phyloP scores from a whole-genome alignment of 2,113 vertebrate genomes.

The Sinocyclocheilus anshuiensis region DNA sequence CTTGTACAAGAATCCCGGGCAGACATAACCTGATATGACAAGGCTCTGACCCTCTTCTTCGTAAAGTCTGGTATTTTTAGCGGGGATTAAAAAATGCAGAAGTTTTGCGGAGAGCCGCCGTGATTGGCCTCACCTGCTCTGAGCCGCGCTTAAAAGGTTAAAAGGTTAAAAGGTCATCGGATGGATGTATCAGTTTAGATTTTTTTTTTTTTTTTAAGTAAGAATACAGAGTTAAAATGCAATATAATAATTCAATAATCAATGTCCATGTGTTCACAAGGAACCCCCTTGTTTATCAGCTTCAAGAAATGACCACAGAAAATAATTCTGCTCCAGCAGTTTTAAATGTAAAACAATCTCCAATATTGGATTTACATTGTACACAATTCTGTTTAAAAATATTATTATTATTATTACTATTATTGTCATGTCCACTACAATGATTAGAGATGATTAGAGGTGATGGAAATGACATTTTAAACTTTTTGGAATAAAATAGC shows the following conservation, averaged over 20 bases:
- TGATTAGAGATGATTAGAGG: background rate
- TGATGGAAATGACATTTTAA: background rate
- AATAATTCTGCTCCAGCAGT: background rate
- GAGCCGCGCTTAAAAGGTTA: background rate
- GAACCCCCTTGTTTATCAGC: background rate
- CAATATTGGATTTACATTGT: no score
- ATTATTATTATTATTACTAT: background rate
- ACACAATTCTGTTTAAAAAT: no score
- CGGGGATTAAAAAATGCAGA: slow-evolving; percentile 34
- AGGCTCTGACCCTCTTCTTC: slow-evolving; percentile 53
- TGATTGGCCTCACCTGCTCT: slow-evolving; percentile 11
- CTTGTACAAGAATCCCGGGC: slow-evolving; percentile 60
- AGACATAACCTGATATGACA: slow-evolving; percentile 53
- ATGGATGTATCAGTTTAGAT: background rate
- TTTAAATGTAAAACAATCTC: background rate
- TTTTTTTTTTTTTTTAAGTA: background rate
- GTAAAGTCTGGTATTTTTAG: slow-evolving; percentile 57
- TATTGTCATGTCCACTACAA: background rate
- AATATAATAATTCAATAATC: background rate
- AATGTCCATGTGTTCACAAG: background rate
- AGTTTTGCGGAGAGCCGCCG: slow-evolving; percentile 42
- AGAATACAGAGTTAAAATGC: background rate
- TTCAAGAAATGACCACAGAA: background rate
- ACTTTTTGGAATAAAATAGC: background rate
- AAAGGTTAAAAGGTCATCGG: slow-evolving; percentile 5